phyloP scores from a whole-genome alignment of 2,797 vertebrate genomes.

The Columba guinea region DNA sequence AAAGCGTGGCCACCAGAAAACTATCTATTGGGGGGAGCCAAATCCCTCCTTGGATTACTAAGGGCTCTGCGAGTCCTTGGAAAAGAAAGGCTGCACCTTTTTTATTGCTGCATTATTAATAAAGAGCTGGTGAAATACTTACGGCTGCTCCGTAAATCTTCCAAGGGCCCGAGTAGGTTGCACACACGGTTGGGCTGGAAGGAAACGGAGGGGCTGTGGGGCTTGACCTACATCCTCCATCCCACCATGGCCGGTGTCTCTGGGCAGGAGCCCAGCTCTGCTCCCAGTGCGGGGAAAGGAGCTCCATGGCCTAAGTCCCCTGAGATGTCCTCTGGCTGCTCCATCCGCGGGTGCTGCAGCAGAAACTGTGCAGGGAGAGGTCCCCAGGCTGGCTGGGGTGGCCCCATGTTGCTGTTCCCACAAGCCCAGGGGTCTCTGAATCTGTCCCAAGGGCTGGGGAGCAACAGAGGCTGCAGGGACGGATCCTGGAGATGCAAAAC shows the following conservation, averaged over 20 bases:
- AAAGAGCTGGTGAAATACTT: conserved; percentile 60
- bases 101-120: conserved; percentile 46
- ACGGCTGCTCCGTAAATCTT: conserved; percentile 47
- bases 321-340: background rate
- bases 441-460: background rate
- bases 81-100: conserved; percentile 25
- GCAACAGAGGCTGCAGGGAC: background rate
- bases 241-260: fast-evolving
- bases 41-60: conserved; percentile 56
- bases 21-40: conserved; percentile 19
- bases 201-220: background rate
- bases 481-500: background rate
- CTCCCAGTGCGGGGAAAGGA: background rate
- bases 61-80: background rate
- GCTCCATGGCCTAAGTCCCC: background rate
- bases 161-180: background rate
- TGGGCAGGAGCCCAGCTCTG: background rate
- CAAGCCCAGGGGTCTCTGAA: background rate
- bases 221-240: background rate
- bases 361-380: background rate
- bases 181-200: background rate
- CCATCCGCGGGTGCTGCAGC: background rate
- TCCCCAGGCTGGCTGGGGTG: background rate
- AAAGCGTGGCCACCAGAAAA: conserved; percentile 15
- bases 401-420: fast-evolving